Conservation (phyloP, 2,797 vertebrate species). For the Catharus ustulatus region DNA sequence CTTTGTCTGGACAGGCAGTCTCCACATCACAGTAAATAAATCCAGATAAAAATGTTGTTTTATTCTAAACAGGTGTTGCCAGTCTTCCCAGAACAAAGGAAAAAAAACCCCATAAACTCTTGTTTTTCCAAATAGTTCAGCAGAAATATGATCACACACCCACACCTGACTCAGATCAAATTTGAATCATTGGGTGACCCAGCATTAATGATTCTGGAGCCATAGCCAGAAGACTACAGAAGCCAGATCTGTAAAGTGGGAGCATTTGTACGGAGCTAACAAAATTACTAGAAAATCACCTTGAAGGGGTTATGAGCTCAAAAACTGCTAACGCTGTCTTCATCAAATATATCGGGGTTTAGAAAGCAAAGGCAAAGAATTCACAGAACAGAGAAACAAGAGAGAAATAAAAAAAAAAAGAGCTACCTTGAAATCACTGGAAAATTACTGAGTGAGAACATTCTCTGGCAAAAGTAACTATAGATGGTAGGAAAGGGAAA, state of each 20-base stretch:
- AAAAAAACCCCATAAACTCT: accelerated
- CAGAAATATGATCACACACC: neutral
- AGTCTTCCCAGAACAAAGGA: neutral
- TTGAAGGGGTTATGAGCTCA: neutral
- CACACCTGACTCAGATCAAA: constrained; percentile 15
- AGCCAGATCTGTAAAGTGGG: neutral
- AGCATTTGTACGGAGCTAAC: neutral
- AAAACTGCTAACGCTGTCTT: neutral
- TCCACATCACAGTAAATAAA: constrained; percentile 40
- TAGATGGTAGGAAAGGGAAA: constrained; percentile 19
- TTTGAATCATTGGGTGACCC: neutral
- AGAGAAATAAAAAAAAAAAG: neutral
- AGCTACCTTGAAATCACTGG: constrained; percentile 42
- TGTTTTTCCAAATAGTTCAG: neutral
- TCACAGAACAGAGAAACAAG: neutral
- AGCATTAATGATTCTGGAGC: neutral
- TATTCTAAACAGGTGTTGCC: constrained; percentile 41
- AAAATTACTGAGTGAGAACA: constrained; percentile 60
- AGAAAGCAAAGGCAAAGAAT: constrained; percentile 4
- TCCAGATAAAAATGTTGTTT: neutral
- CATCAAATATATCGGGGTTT: neutral
- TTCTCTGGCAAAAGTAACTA: constrained; percentile 24
- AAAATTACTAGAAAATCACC: neutral
- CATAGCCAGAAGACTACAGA: neutral
- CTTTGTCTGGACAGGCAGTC: neutral